phyloP scores from a whole-genome alignment of 2,888 invertebrate genomes.

The Sepioteuthis lessoniana region DNA sequence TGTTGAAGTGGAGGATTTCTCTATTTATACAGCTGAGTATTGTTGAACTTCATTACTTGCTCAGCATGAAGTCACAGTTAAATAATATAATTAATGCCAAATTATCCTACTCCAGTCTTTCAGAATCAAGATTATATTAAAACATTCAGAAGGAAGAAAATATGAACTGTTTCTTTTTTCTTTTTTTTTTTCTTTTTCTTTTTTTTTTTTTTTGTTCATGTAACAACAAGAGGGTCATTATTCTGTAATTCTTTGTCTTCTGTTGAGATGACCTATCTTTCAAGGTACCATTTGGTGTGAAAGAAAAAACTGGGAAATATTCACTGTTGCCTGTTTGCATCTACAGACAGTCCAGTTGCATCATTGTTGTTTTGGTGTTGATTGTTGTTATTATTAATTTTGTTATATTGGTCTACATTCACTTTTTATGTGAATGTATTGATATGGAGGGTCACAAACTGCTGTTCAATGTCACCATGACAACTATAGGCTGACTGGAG shows the following conservation, averaged over 20 bases:
- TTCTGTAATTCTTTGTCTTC: not conserved
- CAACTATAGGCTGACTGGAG: constrained; percentile 33
- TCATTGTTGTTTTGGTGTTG: not conserved
- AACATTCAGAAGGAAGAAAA: constrained; percentile 15
- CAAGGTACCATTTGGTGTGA: not conserved
- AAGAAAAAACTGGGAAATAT: not conserved
- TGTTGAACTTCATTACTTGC: not conserved
- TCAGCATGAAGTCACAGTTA: not conserved
- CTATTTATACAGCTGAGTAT: not conserved
- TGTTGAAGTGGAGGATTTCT: not conserved
- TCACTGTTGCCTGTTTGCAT: not conserved
- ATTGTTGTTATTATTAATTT: constrained; percentile 5
- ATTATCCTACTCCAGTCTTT: not conserved
- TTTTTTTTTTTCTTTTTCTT: not conserved
- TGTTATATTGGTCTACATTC: constrained; percentile 1
- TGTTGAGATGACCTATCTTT: not conserved
- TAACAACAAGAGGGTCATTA: not conserved
- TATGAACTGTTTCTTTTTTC: not conserved
- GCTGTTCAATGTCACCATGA: constrained; percentile 33
- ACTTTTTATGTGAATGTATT: not conserved
- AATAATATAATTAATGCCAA: not conserved
- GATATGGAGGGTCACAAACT: constrained; percentile 9
- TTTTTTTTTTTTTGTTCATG: not conserved
- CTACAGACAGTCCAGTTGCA: constrained; percentile 8
- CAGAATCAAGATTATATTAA: not conserved